A percentile compares a stretch with the other conserved stretches of the same genome.
Conservation (phyloP, 2,113 vertebrate species). For the Clarias magur region DNA sequence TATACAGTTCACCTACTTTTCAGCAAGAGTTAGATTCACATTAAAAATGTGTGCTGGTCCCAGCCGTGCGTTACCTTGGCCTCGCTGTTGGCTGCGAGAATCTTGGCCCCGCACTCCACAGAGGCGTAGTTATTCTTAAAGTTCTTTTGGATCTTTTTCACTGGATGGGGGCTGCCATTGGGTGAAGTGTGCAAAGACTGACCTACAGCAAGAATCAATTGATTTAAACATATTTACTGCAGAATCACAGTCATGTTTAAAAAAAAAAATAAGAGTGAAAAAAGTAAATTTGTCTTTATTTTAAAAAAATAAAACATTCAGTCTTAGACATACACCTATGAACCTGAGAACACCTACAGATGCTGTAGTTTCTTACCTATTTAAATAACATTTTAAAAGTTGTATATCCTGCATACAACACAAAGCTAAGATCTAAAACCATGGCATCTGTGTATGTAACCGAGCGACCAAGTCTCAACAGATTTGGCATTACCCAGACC, state of each 20-base stretch:
- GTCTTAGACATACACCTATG: not conserved
- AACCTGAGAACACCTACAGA: not conserved
- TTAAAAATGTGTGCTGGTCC: not conserved
- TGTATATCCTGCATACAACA: not conserved
- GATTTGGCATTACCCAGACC: not conserved
- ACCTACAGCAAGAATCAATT: constrained; percentile 69
- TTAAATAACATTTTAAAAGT: not conserved
- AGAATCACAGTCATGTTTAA: no score
- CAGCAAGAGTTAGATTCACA: no score
- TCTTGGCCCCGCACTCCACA: constrained; percentile 98
- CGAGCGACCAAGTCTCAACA: not conserved
- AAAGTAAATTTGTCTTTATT: no score
- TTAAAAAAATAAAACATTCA: no score
- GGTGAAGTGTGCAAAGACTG: constrained; percentile 88
- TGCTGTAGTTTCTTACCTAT: not conserved
- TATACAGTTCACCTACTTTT: not conserved
- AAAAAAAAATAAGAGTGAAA: no score
- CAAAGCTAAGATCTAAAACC: not conserved
- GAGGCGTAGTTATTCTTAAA: constrained; percentile 98
- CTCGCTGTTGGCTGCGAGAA: constrained; percentile 93
- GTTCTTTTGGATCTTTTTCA: constrained; percentile 96
- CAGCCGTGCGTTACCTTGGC: constrained; percentile 83
- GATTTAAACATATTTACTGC: not conserved
- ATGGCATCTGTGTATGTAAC: not conserved
- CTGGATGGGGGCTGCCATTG: constrained; percentile 80